Evolutionary conservation across 2,113 vertebrate species (phyloP), one percentile per base, ranked within the genome.

Genomic region (Elephantulus edwardii): DNA sequence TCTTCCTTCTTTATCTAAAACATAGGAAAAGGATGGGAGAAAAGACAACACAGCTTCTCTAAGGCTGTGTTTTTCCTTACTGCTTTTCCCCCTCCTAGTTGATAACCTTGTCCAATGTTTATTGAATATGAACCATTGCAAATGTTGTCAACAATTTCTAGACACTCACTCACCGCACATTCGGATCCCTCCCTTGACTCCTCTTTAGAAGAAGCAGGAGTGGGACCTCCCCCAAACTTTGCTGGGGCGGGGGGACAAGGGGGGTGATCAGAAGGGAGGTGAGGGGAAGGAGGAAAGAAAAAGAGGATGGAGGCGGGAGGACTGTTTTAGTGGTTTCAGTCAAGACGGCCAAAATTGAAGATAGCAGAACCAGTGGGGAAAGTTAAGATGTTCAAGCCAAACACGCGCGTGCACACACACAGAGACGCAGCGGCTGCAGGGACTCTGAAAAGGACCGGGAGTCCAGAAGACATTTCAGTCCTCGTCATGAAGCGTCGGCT

Each of bases 401-500:
- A 14, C 26, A 0, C 64, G 26, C 71, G n/a, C n/a, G n/a, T n/a
- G n/a, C n/a, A 16, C 86, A 3, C 92, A n/a, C 88, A 78, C 79
- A 52, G 77, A 80, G 3, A 40, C 72, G 9, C 42, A 3, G 85
- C 75, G 0, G 82, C 64, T 58, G 13, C 52, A 60, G 60, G 38
- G 70, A 75, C 83, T 96, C 96, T 10, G 83, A 88, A 88, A 94
- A 92, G 58, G 82, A 96, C 96, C 93, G 92, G 40, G 93, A 62
- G 35, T 94, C 95, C 24, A 0, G 0, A 0, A 75, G 87, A 92
- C 94, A 92, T 96, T 96, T 96, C 94, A 71, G 91, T 88, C 93
- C 75, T 93, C 33, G 8, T 96, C 96, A 96, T 91, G 71, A 90
- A 92, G 90, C 94, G 28, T 58, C 70, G 22, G 86, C 91, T 12